phyloP scores from a whole-genome alignment of 92 coral and sea anemone species.

The Chrysogorgia sp. region DNA sequence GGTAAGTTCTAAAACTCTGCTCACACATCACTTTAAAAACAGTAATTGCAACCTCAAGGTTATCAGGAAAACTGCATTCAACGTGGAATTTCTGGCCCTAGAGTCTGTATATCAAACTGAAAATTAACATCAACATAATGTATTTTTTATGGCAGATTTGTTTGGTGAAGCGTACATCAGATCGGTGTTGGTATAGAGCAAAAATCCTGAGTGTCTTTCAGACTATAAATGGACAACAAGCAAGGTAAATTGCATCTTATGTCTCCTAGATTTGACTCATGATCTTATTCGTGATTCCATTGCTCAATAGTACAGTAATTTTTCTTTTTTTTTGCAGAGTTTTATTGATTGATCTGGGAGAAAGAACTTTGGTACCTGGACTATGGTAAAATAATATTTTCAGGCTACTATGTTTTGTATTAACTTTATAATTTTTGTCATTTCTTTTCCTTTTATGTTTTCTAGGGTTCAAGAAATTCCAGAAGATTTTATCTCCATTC shows the following conservation, averaged over 20 bases:
- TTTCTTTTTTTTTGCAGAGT: conserved; percentile 63
- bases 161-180: conserved; percentile 79
- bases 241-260: conserved; percentile 62
- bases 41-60: too few relatives aligned
- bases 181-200: conserved; percentile 93
- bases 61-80: too few relatives aligned
- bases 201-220: conserved; percentile 79
- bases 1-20: too few relatives aligned
- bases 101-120: too few relatives aligned
- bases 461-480: conserved; percentile 81
- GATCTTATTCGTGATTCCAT: too few relatives aligned
- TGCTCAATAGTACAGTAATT: too few relatives aligned
- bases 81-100: too few relatives aligned
- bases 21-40: too few relatives aligned
- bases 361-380: conserved; percentile 83
- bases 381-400: conserved; percentile 63
- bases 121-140: too few relatives aligned
- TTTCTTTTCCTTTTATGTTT: background rate
- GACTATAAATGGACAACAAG: conserved; percentile 89
- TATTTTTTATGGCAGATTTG: conserved; percentile 57
- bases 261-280: background rate
- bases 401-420: background rate
- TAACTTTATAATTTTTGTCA: background rate
- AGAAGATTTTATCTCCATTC: conserved; percentile 69
- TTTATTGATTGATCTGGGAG: conserved; percentile 85